Conservation (phyloP, 2,113 vertebrate species). For the Channa maculata region DNA sequence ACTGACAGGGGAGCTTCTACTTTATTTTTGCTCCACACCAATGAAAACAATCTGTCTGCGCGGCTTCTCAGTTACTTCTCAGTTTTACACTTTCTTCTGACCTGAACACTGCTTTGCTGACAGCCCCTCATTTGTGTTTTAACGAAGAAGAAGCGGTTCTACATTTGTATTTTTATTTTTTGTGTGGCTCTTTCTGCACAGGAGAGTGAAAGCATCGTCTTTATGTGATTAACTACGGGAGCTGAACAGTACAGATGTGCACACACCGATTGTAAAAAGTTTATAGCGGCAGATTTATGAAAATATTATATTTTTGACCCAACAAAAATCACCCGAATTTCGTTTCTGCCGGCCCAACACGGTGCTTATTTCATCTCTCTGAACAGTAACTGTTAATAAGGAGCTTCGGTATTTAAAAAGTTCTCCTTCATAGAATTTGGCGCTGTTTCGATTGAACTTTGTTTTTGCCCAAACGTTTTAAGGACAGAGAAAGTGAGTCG, state of each 20-base stretch:
- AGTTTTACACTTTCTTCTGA: conserved; percentile 53
- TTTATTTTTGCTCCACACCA: conserved; percentile 76
- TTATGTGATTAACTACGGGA: background rate
- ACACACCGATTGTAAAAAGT: background rate
- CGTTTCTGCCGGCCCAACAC: conserved; percentile 4
- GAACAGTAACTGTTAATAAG: background rate
- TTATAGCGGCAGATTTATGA: background rate
- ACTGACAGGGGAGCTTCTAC: conserved; percentile 70
- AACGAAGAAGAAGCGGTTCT: conserved; percentile 16
- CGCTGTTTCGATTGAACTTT: conserved; percentile 56
- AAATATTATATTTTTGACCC: background rate
- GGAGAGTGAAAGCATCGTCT: background rate
- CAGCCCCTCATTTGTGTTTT: conserved; percentile 29
- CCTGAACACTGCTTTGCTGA: conserved; percentile 37
- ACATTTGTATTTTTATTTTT: conserved; percentile 29
- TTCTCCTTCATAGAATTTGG: conserved; percentile 26
- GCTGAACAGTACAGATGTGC: background rate
- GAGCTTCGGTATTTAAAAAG: conserved; percentile 11
- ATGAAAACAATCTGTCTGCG: conserved; percentile 72
- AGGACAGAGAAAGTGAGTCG: conserved; percentile 64
- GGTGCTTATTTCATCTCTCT: conserved; percentile 5
- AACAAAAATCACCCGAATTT: conserved; percentile 15
- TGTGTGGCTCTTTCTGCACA: conserved; percentile 9
- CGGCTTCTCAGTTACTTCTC: conserved; percentile 35
- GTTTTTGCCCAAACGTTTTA: conserved; percentile 59